These are phyloP conservation scores for Gambusia yucatana DNA, from an alignment of 2,797 vertebrate species.

Conservation along the genomic window DNA sequence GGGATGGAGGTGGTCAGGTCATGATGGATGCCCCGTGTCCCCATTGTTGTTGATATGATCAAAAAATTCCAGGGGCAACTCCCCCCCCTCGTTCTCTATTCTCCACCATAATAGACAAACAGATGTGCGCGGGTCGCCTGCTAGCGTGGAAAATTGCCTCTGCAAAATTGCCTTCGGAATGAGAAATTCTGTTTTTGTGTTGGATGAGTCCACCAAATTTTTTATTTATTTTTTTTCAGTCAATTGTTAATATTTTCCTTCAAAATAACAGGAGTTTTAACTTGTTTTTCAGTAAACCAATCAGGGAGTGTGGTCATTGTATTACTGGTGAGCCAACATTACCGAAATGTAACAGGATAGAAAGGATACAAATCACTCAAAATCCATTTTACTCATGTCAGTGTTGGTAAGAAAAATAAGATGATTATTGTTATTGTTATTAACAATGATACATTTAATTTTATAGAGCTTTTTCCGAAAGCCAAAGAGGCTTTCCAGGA, in stretches of 20 bases:
- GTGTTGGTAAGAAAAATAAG: neutral
- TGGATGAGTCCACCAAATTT: conserved; percentile 61
- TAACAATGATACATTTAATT: no score
- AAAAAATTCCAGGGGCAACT: conserved; percentile 53
- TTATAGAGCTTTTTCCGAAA: no score
- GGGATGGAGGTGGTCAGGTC: conserved; percentile 72
- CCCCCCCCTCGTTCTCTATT: conserved; percentile 28
- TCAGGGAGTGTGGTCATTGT: conserved; percentile 1
- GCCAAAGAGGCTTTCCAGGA: no score
- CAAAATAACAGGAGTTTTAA: conserved; percentile 54
- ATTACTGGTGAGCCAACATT: neutral
- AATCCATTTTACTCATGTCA: neutral
- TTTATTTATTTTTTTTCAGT: conserved; percentile 11
- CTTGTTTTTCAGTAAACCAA: conserved; percentile 47
- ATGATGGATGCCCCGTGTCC: conserved; percentile 73
- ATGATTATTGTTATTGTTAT: neutral
- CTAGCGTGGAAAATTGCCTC: conserved; percentile 66
- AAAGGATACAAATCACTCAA: neutral
- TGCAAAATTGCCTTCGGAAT: conserved; percentile 71
- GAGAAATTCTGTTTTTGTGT: conserved; percentile 67
- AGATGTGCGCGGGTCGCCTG: conserved; percentile 55
- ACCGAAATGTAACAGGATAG: neutral
- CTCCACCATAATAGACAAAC: conserved; percentile 59
- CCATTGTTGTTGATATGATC: conserved; percentile 75
- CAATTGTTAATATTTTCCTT: conserved; percentile 53